These are phyloP conservation scores for Pyrrhia umbra DNA, from an alignment of 2,888 invertebrate genomes.

Conservation along the genomic window DNA sequence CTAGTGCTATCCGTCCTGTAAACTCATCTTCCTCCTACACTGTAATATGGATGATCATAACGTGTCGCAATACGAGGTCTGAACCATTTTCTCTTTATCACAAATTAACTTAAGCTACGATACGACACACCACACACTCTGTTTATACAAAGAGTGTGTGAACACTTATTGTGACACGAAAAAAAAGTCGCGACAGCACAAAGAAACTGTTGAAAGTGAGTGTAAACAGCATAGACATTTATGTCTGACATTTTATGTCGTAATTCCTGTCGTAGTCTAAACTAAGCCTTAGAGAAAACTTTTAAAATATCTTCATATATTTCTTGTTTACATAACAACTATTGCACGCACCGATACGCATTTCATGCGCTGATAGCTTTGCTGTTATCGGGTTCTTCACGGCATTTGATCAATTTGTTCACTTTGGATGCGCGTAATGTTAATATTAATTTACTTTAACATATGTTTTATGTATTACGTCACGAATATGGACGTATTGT, in stretches of 20 bases:
- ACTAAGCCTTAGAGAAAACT: neutral
- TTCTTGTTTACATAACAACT: constrained; percentile 6
- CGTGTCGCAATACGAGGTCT: neutral
- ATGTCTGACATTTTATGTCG: no score
- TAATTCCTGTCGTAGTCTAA: no score
- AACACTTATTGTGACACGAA: no score
- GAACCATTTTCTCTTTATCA: no score
- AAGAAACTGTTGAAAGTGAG: no score
- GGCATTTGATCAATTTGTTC: constrained; percentile 16
- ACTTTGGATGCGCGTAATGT: neutral
- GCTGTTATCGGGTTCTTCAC: constrained; percentile 5
- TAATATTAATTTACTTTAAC: neutral
- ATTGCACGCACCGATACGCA: constrained; percentile 4
- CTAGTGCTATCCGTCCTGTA: neutral
- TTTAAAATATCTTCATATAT: constrained; percentile 6
- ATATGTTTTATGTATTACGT: neutral
- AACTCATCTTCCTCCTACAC: neutral
- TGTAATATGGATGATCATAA: no score
- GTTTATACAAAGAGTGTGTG: no score
- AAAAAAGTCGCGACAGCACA: no score
- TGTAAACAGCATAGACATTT: no score
- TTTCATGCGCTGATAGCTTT: constrained; percentile 19
- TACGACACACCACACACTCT: no score
- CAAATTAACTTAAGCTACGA: no score
- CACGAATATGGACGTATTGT: neutral